Percentiles rank a stretch among this genome's conserved stretches.
phyloP scores from a whole-genome alignment of 2,888 invertebrate species.

The Pycnomerus fuliginosus region DNA sequence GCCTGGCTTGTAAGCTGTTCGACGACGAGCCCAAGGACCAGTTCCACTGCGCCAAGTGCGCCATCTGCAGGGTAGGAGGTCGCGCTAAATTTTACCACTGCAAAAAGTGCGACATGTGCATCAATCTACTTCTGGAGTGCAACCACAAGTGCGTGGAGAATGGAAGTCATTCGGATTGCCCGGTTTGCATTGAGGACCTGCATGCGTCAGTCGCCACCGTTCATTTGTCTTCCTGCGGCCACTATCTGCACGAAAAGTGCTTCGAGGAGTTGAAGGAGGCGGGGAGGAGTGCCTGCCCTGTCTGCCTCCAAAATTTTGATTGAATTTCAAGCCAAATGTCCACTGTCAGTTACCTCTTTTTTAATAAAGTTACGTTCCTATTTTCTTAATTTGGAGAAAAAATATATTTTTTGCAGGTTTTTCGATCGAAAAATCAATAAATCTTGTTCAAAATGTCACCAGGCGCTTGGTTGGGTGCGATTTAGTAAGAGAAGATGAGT shows the following conservation, averaged over 20 bases:
- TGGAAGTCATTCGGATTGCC: not conserved
- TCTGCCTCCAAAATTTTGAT: too few species aligned
- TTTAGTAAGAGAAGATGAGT: too few species aligned
- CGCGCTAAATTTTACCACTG: slow-evolving; percentile 87
- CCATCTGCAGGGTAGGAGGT: slow-evolving; percentile 87
- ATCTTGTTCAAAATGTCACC: too few species aligned
- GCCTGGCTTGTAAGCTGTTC: slow-evolving; percentile 83
- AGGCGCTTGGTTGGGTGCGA: too few species aligned
- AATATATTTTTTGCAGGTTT: too few species aligned
- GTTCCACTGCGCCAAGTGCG: slow-evolving; percentile 87
- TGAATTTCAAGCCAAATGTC: too few species aligned
- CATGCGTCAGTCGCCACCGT: not conserved
- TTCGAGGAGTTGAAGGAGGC: not conserved
- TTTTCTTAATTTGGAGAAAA: too few species aligned
- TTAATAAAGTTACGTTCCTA: too few species aligned
- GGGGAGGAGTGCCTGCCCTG: not conserved
- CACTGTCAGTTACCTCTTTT: too few species aligned
- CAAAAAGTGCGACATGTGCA: slow-evolving; percentile 85
- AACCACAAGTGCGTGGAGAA: slow-evolving; percentile 58
- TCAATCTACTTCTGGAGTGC: slow-evolving; percentile 74
- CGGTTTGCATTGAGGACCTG: not conserved
- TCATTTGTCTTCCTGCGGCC: not conserved
- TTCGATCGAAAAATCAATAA: too few species aligned
- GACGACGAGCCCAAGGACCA: slow-evolving; percentile 88
- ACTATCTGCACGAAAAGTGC: not conserved